These are phyloP conservation scores for Zhuqinia jingwanae DNA, from an alignment of 2,888 invertebrate species.

Conservation along the genomic window DNA sequence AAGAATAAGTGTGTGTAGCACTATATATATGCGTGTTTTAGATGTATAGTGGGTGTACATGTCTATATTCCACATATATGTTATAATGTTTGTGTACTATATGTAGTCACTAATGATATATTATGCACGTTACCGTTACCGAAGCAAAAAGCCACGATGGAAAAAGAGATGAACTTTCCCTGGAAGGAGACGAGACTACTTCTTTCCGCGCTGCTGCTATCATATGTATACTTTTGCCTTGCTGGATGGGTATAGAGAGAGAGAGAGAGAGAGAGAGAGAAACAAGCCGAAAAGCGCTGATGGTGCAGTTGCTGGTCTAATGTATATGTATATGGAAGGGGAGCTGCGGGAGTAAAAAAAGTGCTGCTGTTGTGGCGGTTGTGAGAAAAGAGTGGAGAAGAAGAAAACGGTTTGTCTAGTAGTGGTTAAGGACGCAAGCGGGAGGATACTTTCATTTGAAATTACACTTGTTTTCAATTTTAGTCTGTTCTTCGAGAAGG, in stretches of 20 bases:
- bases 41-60: neutral
- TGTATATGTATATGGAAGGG: neutral
- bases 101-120: slow-evolving; percentile 5
- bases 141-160: slow-evolving; percentile 39
- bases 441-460: slow-evolving; percentile 66
- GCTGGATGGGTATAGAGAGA: neutral
- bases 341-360: slow-evolving; percentile 22
- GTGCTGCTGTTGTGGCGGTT: slow-evolving; percentile 18
- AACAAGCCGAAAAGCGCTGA: slow-evolving; percentile 18
- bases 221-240: neutral
- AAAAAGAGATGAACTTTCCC: slow-evolving; percentile 35
- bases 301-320: neutral
- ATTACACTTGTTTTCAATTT: slow-evolving; percentile 59
- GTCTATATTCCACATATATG: too few relatives aligned
- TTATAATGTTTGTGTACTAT: too few relatives aligned
- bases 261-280: too few relatives aligned
- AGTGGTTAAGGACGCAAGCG: slow-evolving; percentile 58
- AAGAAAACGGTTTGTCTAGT: slow-evolving; percentile 57
- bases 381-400: slow-evolving; percentile 31
- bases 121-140: neutral
- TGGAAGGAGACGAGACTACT: slow-evolving; percentile 14
- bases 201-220: neutral
- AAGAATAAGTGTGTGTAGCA: too few relatives aligned
- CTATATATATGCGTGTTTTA: too few relatives aligned
- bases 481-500: slow-evolving; percentile 60